Evolutionary conservation across 2,888 invertebrate genomes (phyloP).

Genomic region (Mythimna albipuncta): DNA sequence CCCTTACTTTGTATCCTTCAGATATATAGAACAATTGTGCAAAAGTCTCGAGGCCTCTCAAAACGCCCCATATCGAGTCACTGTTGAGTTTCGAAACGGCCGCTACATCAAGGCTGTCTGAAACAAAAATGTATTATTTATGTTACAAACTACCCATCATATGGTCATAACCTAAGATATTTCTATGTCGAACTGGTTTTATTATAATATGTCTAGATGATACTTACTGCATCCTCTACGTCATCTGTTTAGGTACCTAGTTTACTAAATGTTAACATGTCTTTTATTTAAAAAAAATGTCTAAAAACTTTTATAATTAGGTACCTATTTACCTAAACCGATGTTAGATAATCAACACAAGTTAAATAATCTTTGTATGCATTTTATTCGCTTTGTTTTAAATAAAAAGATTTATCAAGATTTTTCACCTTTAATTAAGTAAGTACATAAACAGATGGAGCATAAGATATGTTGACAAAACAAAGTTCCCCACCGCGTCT

Average conservation of each 20-base stretch:
- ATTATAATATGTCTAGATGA: not conserved
- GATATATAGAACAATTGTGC: conserved; percentile 92
- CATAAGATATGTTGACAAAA: not conserved
- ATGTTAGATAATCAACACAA: no score
- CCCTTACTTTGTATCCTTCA: conserved; percentile 69
- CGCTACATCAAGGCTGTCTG: conserved; percentile 78
- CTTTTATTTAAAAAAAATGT: no score
- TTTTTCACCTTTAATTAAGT: no score
- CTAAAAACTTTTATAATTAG: no score
- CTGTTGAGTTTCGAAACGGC: conserved; percentile 68
- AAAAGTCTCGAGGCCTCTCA: conserved; percentile 96
- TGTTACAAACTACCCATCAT: conserved; percentile 7
- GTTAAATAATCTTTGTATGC: no score
- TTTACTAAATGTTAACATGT: no score
- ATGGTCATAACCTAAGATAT: conserved; percentile 4
- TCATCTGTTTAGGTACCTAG: no score
- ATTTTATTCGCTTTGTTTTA: no score
- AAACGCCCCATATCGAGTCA: conserved; percentile 94
- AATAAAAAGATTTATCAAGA: no score
- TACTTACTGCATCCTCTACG: not conserved
- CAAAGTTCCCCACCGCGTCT: no score
- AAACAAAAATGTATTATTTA: conserved; percentile 44
- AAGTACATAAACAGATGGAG: no score
- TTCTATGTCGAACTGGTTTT: conserved; percentile 3
- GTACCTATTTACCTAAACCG: no score